Evolutionary conservation across 2,797 vertebrate genomes (phyloP), one percentile per base, ranked within the genome.

Genomic region (Holocentrus rufus): DNA sequence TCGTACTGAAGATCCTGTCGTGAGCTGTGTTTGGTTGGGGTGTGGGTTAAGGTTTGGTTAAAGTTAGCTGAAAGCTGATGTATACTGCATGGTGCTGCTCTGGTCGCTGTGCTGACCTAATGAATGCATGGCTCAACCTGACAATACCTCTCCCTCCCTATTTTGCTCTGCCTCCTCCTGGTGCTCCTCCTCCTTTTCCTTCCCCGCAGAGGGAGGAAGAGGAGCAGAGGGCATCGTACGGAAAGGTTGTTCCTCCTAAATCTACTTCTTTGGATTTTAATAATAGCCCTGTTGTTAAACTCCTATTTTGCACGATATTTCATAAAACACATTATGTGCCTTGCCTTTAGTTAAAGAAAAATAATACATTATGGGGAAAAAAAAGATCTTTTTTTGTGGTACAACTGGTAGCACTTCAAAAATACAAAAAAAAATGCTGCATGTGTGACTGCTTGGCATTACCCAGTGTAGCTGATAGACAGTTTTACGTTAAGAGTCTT

Each of bases 261-360:
- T 49, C 66, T 81, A 36, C 88, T 87, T 82, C 80, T 88, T 92
- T 91, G 72, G 61, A 86, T 85, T 90, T 90, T 79, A 85, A 88
- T 81, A 86, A 78, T 75, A 80, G 74, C 83, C 78, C 81, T 87
- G 74, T 86, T 90, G 77, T 87, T 91, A 77, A 88, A 85, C 84
- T 89, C 94, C 90, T 94, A 93, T 93, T 98, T 97, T 99, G 96
- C 96, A 98, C 96, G 96, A 93, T 92, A 92, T 94, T 96, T 96
- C 95, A 92, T 95, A 90, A 94, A 96, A 94, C 96, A 97, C 96
- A 95, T 95, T 94, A 97, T 95, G 97, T 99, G 97, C 97, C 97
- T 99, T 98, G 96, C 95, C 94, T 96, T 95, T 93, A 92, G 94
- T 94, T 94, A 94, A 92, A 87, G 90, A 94, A 95, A 91, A 95